Percentiles rank a stretch among this genome's conserved stretches.
These are phyloP conservation scores for Trematocara unimaculatum DNA, from an alignment of 2,113 vertebrate genomes.

Conservation along the genomic window DNA sequence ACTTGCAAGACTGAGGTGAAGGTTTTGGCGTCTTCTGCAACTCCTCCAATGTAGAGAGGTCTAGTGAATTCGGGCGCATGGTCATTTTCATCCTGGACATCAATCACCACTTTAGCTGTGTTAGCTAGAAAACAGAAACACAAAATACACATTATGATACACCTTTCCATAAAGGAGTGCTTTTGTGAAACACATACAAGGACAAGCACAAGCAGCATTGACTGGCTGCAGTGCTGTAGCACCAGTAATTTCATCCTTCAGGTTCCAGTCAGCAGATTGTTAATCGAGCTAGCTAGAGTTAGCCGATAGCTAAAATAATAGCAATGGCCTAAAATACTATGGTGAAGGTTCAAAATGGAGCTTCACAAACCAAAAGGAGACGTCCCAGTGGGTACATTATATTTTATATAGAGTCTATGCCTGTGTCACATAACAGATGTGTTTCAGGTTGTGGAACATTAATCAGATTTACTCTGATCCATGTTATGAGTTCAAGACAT, in stretches of 20 bases:
- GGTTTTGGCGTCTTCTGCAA: slow-evolving; percentile 92
- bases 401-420: background rate
- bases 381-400: background rate
- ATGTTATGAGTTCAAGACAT: background rate
- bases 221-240: background rate
- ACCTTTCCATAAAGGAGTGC: background rate
- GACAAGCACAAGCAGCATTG: background rate
- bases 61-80: slow-evolving; percentile 85
- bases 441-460: background rate
- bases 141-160: background rate
- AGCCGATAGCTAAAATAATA: background rate
- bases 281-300: background rate
- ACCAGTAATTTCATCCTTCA: background rate
- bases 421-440: background rate
- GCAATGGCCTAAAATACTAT: background rate
- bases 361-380: background rate
- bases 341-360: background rate
- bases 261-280: background rate
- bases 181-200: background rate
- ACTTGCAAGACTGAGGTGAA: slow-evolving; percentile 92
- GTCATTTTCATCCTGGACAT: slow-evolving; percentile 95
- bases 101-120: slow-evolving; percentile 87
- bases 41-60: slow-evolving; percentile 88
- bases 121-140: slow-evolving; percentile 76
- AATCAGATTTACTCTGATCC: background rate